Evolutionary conservation across 2,797 vertebrate genomes (phyloP), one percentile per base, ranked within the genome.

Genomic region (Eupleurogrammus muticus): DNA sequence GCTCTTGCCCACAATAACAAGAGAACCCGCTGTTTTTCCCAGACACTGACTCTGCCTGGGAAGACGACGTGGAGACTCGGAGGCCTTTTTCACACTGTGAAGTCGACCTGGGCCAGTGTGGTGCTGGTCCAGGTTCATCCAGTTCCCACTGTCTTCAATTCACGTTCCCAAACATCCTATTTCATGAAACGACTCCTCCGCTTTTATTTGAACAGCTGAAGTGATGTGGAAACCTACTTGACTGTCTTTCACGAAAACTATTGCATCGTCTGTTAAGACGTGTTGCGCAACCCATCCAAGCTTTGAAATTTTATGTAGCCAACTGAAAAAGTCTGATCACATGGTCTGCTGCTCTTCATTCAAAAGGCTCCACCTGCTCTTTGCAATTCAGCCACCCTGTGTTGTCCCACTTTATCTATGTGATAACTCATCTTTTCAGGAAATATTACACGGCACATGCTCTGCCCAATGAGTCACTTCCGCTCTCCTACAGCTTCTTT

Each of bases 21-120:
- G 69, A 46, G 19, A 58, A 71, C 90, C 89, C 50, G 85, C 82
- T 76, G 90, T 34, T 73, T 80, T 88, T 90, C 90, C 73, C 88
- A 91, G 75, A 87, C 81, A 62, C 68, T 49, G 83, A 73, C 83
- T 24, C 74, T 11, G 59, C 70, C 77, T 59, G 60, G 20, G 64
- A 75, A 57, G 70, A 75, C 1, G 35, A 67, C 17, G 48, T 46
- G 0, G 46, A 73, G 67, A 9, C 47, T 17, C 36, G 0, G 35
- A 66, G 74, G 60, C 76, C 73, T 73, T 66, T 40, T 6, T 66
- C 86, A 51, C 88, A 24, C 79, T 24, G 72, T 51, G 87, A 73
- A 35, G n/a, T 55, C 14, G 85, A 86, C 83, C 87, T 11, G 53
- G 65, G 57, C 50, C 84, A 36, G 83, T 38, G 3, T 78, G 84